Evolutionary conservation across 2,113 vertebrate species (phyloP).

Genomic region (Neoarius graeffei): DNA sequence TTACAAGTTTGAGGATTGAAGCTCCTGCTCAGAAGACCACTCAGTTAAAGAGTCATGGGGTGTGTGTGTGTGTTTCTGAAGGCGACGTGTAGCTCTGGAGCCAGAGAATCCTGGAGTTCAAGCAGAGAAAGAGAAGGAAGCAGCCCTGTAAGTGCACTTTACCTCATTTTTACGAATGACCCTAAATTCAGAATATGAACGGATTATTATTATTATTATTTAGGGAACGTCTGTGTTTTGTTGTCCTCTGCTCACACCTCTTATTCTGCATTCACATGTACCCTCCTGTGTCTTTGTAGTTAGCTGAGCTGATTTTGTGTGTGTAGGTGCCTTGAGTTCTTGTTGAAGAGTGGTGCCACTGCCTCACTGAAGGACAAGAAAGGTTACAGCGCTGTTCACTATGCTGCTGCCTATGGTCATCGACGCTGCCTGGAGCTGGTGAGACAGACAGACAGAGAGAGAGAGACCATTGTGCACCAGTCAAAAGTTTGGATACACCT

Average conservation of each 20-base stretch:
- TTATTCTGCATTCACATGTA: not conserved
- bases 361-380: conserved; percentile 89
- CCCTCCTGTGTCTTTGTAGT: not conserved
- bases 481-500: no score
- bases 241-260: not conserved
- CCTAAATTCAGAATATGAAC: not conserved
- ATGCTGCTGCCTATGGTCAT: conserved; percentile 95
- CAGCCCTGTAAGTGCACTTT: conserved; percentile 84
- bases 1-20: not conserved
- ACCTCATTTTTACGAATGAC: not conserved
- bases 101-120: conserved; percentile 87
- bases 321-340: conserved; percentile 90
- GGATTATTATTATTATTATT: not conserved
- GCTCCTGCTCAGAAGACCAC: not conserved
- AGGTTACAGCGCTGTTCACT: conserved; percentile 92
- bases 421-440: conserved; percentile 92
- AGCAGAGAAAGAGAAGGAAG: conserved; percentile 89
- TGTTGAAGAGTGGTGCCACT: conserved; percentile 87
- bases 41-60: not conserved
- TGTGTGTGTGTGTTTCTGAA: conserved; percentile 59
- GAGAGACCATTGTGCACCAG: not conserved
- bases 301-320: conserved; percentile 11
- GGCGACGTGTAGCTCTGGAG: conserved; percentile 88
- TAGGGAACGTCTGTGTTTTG: not conserved
- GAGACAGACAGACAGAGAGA: conserved; percentile 30